Conservation (phyloP, 2,797 vertebrate species). For the Protonibea diacanthus region DNA sequence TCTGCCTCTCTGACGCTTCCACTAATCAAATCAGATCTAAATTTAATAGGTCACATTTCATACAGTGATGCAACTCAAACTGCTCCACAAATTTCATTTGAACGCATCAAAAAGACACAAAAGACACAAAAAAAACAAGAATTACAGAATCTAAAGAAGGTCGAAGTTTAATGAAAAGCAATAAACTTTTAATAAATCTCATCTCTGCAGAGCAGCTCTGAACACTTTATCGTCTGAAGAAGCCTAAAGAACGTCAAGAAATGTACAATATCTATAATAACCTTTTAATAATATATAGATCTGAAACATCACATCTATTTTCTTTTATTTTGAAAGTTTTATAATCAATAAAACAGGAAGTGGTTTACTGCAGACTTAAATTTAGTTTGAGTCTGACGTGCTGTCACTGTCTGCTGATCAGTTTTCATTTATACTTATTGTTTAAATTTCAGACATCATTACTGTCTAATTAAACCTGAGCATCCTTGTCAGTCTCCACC, state of each 20-base stretch:
- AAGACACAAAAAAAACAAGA: slow-evolving; percentile 22
- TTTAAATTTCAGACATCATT: no score
- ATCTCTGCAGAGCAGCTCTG: slow-evolving; percentile 14
- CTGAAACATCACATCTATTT: background rate
- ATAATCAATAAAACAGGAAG: background rate
- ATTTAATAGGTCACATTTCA: slow-evolving; percentile 68
- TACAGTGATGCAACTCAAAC: slow-evolving; percentile 44
- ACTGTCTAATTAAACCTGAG: no score
- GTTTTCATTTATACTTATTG: no score
- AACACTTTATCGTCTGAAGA: slow-evolving; percentile 38
- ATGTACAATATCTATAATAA: slow-evolving; percentile 15
- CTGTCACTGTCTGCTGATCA: no score
- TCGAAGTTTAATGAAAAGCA: slow-evolving; percentile 63
- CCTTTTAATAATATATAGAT: slow-evolving; percentile 28
- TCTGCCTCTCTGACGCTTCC: slow-evolving; percentile 20
- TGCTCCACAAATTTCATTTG: slow-evolving; percentile 41
- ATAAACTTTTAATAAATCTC: slow-evolving; percentile 64
- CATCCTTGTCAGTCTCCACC: background rate
- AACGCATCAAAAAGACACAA: slow-evolving; percentile 50
- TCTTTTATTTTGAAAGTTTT: background rate
- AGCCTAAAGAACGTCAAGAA: slow-evolving; percentile 7
- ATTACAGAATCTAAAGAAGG: slow-evolving; percentile 46
- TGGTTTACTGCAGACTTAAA: background rate
- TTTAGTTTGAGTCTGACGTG: no score
- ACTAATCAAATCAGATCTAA: slow-evolving; percentile 67